phyloP scores from a whole-genome alignment of 2,113 vertebrate genomes.

The Scomber scombrus region DNA sequence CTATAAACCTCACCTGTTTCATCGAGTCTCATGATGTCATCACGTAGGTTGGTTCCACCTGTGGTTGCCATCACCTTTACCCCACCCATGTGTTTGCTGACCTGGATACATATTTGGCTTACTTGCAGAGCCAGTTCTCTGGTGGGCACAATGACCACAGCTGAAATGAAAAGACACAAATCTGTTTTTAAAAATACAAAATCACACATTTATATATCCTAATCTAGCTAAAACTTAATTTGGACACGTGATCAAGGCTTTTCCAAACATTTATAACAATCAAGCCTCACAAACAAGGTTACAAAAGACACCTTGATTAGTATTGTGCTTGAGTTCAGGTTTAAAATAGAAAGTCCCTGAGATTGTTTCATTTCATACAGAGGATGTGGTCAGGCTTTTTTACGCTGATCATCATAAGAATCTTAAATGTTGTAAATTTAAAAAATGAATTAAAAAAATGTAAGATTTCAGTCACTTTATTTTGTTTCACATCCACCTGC shows the following conservation, averaged over 20 bases:
- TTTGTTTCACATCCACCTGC: too few relatives aligned
- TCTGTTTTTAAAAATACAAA: neutral
- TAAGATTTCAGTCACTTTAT: too few relatives aligned
- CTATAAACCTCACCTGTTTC: conserved; percentile 89
- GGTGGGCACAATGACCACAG: conserved; percentile 98
- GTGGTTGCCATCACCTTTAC: conserved; percentile 99
- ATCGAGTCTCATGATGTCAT: conserved; percentile 99
- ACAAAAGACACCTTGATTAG: neutral
- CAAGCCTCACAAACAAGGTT: neutral
- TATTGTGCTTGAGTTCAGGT: too few relatives aligned
- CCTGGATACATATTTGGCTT: conserved; percentile 99
- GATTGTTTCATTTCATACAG: too few relatives aligned
- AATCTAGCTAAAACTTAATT: neutral
- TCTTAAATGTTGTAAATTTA: too few relatives aligned
- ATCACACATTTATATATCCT: too few relatives aligned
- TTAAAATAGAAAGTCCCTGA: too few relatives aligned
- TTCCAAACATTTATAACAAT: neutral
- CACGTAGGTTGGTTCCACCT: conserved; percentile 98
- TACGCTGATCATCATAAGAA: too few relatives aligned
- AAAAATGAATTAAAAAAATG: too few relatives aligned
- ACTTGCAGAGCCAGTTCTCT: conserved; percentile 99
- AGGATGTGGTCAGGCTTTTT: too few relatives aligned
- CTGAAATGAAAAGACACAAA: conserved; percentile 73
- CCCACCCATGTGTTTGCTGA: conserved; percentile 99
- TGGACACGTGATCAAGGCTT: neutral